A percentile compares a stretch with the other conserved stretches of the same genome.
Conservation (phyloP, 2,797 vertebrate genomes). For the Prionace glauca region DNA sequence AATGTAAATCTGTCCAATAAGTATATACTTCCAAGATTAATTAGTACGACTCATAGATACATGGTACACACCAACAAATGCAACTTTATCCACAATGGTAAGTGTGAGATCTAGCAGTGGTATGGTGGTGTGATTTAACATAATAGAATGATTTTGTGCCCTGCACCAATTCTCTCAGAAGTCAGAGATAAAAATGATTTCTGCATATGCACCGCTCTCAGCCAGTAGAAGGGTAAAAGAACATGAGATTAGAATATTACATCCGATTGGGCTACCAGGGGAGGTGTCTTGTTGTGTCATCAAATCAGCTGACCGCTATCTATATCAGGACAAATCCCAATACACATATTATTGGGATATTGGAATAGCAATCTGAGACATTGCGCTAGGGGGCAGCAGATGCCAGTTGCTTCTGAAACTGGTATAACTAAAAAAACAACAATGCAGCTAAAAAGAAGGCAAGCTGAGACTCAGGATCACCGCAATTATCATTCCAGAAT, state of each 20-base stretch:
- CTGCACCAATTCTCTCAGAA: conserved; percentile 43
- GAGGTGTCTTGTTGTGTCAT: conserved; percentile 50
- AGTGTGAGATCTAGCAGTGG: not conserved
- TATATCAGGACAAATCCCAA: not conserved
- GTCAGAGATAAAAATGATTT: conserved; percentile 31
- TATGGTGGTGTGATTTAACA: not conserved
- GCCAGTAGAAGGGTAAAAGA: conserved; percentile 44
- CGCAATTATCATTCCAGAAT: not conserved
- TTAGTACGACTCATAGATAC: not conserved
- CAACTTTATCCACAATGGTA: not conserved
- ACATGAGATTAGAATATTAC: conserved; percentile 49
- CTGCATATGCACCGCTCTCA: conserved; percentile 52
- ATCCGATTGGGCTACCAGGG: conserved; percentile 52
- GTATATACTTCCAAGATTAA: not conserved
- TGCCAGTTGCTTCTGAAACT: conserved; percentile 53
- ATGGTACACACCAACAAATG: not conserved
- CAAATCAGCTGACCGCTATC: conserved; percentile 43
- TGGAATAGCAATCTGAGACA: conserved; percentile 45
- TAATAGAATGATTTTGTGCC: conserved; percentile 16
- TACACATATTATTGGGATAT: not conserved
- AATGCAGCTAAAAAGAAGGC: not conserved
- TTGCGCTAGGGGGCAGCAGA: conserved; percentile 68
- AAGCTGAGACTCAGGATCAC: not conserved
- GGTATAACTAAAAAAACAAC: not conserved
- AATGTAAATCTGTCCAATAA: not conserved